Base-by-base conservation (phyloP, 2,797 vertebrate genomes). In the Channa striata region DNA sequence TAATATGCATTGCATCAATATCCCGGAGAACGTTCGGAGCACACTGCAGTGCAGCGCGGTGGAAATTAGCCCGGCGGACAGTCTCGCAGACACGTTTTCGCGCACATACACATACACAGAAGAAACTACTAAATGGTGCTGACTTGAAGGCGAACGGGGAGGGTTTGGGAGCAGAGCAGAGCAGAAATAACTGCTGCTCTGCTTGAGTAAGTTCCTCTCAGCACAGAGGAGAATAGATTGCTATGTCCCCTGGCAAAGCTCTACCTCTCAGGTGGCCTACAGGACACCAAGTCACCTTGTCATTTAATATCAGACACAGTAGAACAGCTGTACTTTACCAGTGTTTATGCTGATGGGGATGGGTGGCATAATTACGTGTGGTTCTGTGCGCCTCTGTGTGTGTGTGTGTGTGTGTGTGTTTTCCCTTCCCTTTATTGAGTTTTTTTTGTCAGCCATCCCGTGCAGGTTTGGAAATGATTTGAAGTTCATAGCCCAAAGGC, bases 241-340 rank as follows among this genome's bases (percentile, higher is more conserved):
- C 76, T 66, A 68, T 63, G 80, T 80, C 79, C 84, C 85, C 65
- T 30, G 8, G 73, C 74, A 66, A 74, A 77, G 69, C 50, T 59
- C 54, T 68, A 64, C 75, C 81, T 92, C 87, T 93, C 91, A 90
- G 91, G 91, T 92, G 91, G 89, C 88, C 89, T 19, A 67, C 57
- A 84, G 89, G 87, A 92, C 88, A 87, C 75, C 77, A 59, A 89
- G 91, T 92, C 91, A 92, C 89, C 89, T 91, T 91, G 90, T 90
- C 88, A 70, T 91, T 91, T 92, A 84, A 87, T 86, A 85, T 91
- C 80, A 78, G 75, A 87, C 84, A 68, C 85, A 87, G 69, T 63
- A 63, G 66, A 91, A 88, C 89, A 89, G 88, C 83, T 91, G 91
- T 86, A 90, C 87, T 82, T 77, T 71, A 73, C 36, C 20, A 68